Base-by-base conservation (phyloP, 2,888 invertebrate species). In the Coecobrya sp. region DNA sequence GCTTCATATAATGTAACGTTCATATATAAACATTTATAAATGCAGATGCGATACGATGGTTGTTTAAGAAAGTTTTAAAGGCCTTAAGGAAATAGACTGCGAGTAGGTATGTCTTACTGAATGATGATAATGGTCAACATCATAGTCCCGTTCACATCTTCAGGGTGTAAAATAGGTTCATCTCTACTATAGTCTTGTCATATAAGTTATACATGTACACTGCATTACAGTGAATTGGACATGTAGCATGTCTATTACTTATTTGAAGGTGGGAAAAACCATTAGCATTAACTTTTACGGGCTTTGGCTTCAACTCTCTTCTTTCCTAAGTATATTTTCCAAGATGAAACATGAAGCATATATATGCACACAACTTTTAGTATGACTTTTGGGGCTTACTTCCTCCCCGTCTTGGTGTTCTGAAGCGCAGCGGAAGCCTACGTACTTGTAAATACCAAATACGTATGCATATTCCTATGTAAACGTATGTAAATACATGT, bases 271-370 rank as follows among this genome's bases (percentile, higher is more conserved):
- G 82, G 89, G 82, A 89, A 68, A 68, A 89, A 52, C 82, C 89
- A 82, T 89, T 89, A 82, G 89, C 89, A 65, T 89, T 89, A 89
- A 81, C 68, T 89, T 89, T 89, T 89, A 89, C 89, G 65, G 89
- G 82, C 45, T 68, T 89, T 89, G 82, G 89, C 36, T 49, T 49
- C 22, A 45, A 76, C 49, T 76, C 27, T 68, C 68, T 49, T 49
- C n/a, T 2, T 68, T 30, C 30, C 27, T 16, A 13, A 7, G 30
- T 68, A 4, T 36, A 36, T 7, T 36, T 68, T 30, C 22, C 68
- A 27, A 13, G 13, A 10, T 22, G 16, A 30, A 30, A n/a, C 30
- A 10, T 68, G 68, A 30, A 30, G 49, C 45, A 76, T 76, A 45
- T n/a, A n/a, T n/a, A n/a, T n/a, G n/a, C n/a, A n/a, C 10, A 76